Percentiles rank a stretch among this genome's conserved stretches.
Conservation (phyloP, 2,113 vertebrate species). For the Nasalis larvatus region DNA sequence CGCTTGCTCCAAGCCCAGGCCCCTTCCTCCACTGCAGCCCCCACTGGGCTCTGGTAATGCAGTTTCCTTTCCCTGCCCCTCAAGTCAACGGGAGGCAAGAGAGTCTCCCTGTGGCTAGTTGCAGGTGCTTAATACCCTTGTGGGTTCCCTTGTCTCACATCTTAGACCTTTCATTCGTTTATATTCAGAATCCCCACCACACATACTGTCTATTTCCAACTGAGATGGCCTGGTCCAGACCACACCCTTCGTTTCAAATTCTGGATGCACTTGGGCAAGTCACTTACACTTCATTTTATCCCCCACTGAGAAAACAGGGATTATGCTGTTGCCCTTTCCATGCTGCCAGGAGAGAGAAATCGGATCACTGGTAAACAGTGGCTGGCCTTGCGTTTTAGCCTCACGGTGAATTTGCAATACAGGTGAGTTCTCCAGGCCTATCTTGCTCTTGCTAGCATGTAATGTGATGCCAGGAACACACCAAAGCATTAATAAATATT, state of each 20-base stretch:
- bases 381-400: background rate
- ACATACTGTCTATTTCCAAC: background rate
- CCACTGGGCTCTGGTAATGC: background rate
- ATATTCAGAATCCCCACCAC: background rate
- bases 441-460: background rate
- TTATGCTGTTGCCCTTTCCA: background rate
- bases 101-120: background rate
- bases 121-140: background rate
- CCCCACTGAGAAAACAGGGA: background rate
- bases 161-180: background rate
- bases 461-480: accelerated
- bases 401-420: accelerated
- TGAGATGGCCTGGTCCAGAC: background rate
- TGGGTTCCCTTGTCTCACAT: background rate
- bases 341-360: background rate
- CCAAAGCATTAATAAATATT: background rate
- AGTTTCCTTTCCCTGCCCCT: background rate
- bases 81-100: background rate
- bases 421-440: accelerated
- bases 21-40: background rate
- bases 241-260: background rate
- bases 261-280: background rate
- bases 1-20: background rate
- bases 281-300: background rate
- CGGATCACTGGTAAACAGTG: background rate